Base-by-base conservation (phyloP, 2,113 vertebrate species). In the Maccullochella peelii region DNA sequence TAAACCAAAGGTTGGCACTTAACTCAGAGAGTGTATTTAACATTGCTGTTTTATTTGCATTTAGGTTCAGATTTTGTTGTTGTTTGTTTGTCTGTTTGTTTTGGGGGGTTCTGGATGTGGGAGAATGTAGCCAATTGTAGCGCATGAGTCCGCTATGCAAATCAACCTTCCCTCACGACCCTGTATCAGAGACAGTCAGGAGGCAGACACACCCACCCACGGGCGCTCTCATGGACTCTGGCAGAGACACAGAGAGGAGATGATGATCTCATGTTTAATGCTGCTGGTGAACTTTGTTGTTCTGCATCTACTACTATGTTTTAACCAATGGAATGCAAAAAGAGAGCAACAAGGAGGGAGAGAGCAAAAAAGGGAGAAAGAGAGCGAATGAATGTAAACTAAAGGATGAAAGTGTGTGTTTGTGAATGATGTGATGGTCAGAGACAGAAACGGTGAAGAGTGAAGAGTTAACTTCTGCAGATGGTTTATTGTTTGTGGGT, bases 121-220 rank as follows among this genome's bases (percentile, higher is more conserved):
- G 92, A 95, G 95, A 95, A 95, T 95, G 95, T 95, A 95, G 95
- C 95, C 92, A 94, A 93, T 91, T 95, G 92, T 95, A 95, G 94
- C 92, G 94, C 94, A 95, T 94, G 94, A 95, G 95, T 95, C 94
- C 92, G 94, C 95, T 96, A 95, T 96, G 95, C 95, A 96, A 95
- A 93, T 92, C 91, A 93, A 95, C 91, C 88, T 93, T 93, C 92
- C 94, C 92, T 95, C 93, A 89, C 87, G 80, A 88, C 92, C 91
- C 91, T 92, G 90, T 88, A 92, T 93, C 92, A 92, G 92, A 94
- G 91, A 94, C 90, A 89, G 92, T 90, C 90, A 91, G 89, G 89
- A 92, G 89, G 90, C 88, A 88, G 88, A 89, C 91, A 90, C 90
- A 79, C 89, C 87, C 90, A 72, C 89, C 82, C 79, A 47, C 59